Conservation (phyloP, 2,797 vertebrate species). For the Echiichthys vipera region DNA sequence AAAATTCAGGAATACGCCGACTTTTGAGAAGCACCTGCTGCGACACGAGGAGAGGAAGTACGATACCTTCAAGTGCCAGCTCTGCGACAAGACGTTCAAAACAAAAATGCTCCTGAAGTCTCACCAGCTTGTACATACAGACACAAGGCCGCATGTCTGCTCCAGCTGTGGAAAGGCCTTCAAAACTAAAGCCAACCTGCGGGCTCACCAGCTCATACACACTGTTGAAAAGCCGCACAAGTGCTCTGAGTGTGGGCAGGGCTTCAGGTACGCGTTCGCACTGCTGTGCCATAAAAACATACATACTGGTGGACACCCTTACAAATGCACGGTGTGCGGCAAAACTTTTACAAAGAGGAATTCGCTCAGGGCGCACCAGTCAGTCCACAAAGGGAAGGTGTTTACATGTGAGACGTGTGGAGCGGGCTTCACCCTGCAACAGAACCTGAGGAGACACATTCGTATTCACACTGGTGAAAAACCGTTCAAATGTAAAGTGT, state of each 20-base stretch:
- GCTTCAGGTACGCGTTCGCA: conserved; percentile 66
- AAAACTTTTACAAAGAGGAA: conserved; percentile 66
- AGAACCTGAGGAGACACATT: conserved; percentile 76
- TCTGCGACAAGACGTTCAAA: conserved; percentile 73
- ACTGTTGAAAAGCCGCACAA: conserved; percentile 53
- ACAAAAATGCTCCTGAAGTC: conserved; percentile 64
- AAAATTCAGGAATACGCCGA: conserved; percentile 40
- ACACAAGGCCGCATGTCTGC: conserved; percentile 59
- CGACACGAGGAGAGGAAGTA: conserved; percentile 68
- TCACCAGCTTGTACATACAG: conserved; percentile 65
- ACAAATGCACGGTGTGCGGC: conserved; percentile 60
- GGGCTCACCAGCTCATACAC: conserved; percentile 68
- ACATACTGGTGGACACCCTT: conserved; percentile 64
- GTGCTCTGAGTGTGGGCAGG: conserved; percentile 66
- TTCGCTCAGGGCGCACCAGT: conserved; percentile 70
- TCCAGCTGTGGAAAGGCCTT: conserved; percentile 67
- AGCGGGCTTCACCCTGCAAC: conserved; percentile 67
- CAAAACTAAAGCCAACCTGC: conserved; percentile 69
- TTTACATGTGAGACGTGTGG: conserved; percentile 77
- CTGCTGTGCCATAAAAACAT: conserved; percentile 67
- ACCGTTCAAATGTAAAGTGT: conserved; percentile 81
- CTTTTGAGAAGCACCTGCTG: conserved; percentile 64
- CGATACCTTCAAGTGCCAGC: conserved; percentile 46
- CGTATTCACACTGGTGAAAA: conserved; percentile 79
- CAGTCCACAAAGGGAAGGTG: conserved; percentile 69